phyloP scores from a whole-genome alignment of 1,140 invertebrate genomes.

The Gonatopus flavifemur region DNA sequence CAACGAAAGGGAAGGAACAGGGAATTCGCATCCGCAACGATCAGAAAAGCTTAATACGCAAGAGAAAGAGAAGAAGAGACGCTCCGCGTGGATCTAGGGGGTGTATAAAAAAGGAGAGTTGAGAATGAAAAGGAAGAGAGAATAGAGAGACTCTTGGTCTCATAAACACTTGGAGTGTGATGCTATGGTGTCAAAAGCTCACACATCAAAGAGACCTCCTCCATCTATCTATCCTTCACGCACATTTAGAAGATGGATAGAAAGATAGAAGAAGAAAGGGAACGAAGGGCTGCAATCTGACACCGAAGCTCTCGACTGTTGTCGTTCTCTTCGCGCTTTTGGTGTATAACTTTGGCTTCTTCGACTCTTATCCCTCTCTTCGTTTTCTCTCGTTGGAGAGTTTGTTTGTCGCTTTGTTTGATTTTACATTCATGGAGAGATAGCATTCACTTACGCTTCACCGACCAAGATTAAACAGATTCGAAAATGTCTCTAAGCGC shows the following conservation, averaged over 20 bases:
- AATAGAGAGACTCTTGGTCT: conserved; percentile 32
- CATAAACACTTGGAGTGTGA: conserved; percentile 52
- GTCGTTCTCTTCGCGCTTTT: too few relatives aligned
- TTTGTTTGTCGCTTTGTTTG: conserved; percentile 59
- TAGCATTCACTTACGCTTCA: conserved; percentile 56
- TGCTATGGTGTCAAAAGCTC: conserved; percentile 29
- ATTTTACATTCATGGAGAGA: conserved; percentile 56
- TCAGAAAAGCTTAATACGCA: conserved; percentile 26
- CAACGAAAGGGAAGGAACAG: conserved; percentile 29
- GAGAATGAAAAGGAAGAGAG: conserved; percentile 2
- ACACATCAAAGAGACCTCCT: conserved; percentile 45
- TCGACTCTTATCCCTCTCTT: too few relatives aligned
- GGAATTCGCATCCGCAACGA: conserved; percentile 30
- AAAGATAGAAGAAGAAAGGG: too few relatives aligned
- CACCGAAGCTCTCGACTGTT: too few relatives aligned
- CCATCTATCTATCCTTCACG: too few relatives aligned
- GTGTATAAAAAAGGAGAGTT: background rate
- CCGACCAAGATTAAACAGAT: conserved; percentile 58
- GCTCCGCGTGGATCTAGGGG: background rate
- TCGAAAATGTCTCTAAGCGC: conserved; percentile 49
- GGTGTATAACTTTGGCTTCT: too few relatives aligned
- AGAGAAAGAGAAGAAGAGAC: conserved; percentile 16
- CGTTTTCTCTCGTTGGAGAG: too few relatives aligned
- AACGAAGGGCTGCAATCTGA: too few relatives aligned
- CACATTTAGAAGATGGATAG: too few relatives aligned